Base-by-base conservation (phyloP, 2,888 invertebrate genomes). In the Epinotia bilunana region DNA sequence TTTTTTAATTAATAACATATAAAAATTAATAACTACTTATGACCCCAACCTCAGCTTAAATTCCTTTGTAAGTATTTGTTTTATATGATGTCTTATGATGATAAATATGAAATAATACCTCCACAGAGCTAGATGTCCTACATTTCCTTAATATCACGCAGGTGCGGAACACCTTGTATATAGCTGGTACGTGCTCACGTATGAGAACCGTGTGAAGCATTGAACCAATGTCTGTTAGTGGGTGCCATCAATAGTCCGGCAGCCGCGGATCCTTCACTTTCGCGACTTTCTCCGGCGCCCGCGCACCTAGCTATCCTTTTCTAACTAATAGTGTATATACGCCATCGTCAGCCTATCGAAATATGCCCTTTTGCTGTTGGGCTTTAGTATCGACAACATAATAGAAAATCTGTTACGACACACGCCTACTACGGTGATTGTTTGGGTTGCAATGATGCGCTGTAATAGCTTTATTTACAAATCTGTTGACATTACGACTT, bases 271-370 rank as follows among this genome's bases (percentile, higher is more conserved):
- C 87, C 87, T 86, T 82, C 80, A 89, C 92, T 92, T 92, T 91
- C 88, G 83, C 87, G 80, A 88, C 92, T 92, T 91, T 92, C 92
- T 86, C 92, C 86, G 80, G 78, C 76, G 74, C 39, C n/a, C 12
- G 63, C 76, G 74, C 73, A 57, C 72, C 69, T 58, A 49, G 33
- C 58, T 39, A 1, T 6, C 12, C 53, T 33, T 13, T 18, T 55
- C 23, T 12, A 7, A 18, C 28, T 58, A 58, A 43, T 46, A 58
- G 43, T 18, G 12, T 46, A 23, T 69, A 69, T 46, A 16, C 23
- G 28, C 23, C 69, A 46, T 60, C 43, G 11, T 3, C 28, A 13
- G 28, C n/a, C 43, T 7, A 2, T 46, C 11, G 20, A n/a, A 5
- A 23, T 60, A 5, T n/a, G 28, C 58, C 28, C 2, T 69, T 60